Conservation (phyloP, 2,888 invertebrate species). For the Thereva unica region DNA sequence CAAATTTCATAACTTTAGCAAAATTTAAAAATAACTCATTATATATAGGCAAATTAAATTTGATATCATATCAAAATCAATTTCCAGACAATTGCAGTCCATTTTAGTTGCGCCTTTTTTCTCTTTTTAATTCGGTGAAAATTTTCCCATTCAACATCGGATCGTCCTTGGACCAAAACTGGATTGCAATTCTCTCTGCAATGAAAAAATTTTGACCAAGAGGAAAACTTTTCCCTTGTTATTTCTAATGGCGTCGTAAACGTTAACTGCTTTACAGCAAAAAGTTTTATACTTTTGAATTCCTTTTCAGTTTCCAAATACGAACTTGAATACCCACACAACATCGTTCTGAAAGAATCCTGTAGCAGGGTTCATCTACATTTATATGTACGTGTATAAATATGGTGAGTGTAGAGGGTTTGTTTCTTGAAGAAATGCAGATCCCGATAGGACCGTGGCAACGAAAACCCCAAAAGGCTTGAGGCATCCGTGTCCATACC, state of each 20-base stretch:
- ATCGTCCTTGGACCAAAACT: no score
- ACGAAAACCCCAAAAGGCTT: constrained; percentile 34
- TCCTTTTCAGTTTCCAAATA: constrained; percentile 15
- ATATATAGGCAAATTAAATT: no score
- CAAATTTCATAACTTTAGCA: no score
- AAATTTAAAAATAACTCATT: no score
- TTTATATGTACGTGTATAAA: constrained; percentile 5
- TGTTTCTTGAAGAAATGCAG: neutral
- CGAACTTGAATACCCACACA: neutral
- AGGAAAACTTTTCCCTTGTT: constrained; percentile 33
- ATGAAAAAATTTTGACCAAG: constrained; percentile 16
- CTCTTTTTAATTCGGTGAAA: no score
- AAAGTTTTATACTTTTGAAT: constrained; percentile 28
- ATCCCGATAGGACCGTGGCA: constrained; percentile 14
- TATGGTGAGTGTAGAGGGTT: neutral
- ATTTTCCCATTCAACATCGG: no score
- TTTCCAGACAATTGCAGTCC: no score
- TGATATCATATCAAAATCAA: no score
- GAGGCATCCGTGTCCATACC: constrained; percentile 17
- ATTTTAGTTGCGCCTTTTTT: no score
- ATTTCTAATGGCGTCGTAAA: constrained; percentile 32
- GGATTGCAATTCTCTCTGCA: no score
- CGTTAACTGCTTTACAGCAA: constrained; percentile 33
- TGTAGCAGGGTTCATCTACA: neutral
- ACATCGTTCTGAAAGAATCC: no score